phyloP scores from a whole-genome alignment of 2,113 vertebrate genomes.

The Crotalus helleri region DNA sequence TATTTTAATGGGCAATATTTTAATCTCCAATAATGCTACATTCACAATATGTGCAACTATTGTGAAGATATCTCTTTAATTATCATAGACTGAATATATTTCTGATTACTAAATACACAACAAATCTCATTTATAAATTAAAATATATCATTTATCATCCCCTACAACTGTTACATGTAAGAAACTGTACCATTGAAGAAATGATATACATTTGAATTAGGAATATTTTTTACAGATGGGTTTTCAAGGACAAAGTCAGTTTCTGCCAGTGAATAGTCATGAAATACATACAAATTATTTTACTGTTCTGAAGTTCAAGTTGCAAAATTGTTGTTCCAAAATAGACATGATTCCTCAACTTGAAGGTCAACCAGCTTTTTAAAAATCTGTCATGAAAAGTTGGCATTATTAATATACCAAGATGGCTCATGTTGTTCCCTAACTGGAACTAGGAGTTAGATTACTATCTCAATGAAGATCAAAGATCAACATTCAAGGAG shows the following conservation, averaged over 20 bases:
- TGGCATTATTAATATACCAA: background rate
- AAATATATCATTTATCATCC: background rate
- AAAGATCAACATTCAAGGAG: background rate
- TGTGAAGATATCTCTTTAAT: background rate
- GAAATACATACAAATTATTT: background rate
- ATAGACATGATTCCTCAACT: background rate
- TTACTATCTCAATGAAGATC: background rate
- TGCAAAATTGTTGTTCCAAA: background rate
- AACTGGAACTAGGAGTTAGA: background rate
- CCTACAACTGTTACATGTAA: background rate
- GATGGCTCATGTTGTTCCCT: background rate
- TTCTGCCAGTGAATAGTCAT: background rate
- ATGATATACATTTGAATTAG: background rate
- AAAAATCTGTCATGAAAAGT: background rate
- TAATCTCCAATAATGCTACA: background rate
- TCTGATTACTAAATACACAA: background rate
- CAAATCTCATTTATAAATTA: background rate
- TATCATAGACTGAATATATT: background rate
- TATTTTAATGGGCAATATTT: background rate
- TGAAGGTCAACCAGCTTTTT: background rate
- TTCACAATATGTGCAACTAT: background rate
- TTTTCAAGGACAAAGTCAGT: background rate
- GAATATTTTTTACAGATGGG: background rate
- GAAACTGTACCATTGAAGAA: background rate
- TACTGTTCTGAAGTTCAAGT: background rate